These are phyloP conservation scores for Theristicus caerulescens DNA, from an alignment of 2,113 vertebrate species.

Conservation along the genomic window DNA sequence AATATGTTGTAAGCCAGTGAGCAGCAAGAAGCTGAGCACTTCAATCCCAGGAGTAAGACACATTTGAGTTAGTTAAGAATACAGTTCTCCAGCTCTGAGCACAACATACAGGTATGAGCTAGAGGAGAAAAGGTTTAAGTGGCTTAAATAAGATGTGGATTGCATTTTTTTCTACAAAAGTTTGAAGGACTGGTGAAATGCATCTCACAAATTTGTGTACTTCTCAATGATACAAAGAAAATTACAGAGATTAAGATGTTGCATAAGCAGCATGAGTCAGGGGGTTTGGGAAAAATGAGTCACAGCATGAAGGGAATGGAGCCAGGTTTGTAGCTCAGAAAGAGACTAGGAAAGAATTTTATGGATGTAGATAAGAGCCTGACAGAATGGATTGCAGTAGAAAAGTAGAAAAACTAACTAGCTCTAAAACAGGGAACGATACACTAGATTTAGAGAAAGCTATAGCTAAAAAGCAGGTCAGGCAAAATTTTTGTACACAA, in stretches of 20 bases:
- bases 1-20: not conserved
- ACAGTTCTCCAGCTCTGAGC: not conserved
- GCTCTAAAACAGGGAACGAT: not conserved
- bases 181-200: conserved; percentile 17
- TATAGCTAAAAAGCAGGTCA: conserved; percentile 47
- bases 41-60: not conserved
- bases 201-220: conserved; percentile 28
- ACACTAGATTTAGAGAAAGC: not conserved
- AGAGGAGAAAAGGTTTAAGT: not conserved
- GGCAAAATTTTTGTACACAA: conserved; percentile 53
- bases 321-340: conserved; percentile 63
- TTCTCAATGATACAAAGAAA: conserved; percentile 72
- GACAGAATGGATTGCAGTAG: not conserved
- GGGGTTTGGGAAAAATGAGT: conserved; percentile 81
- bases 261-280: conserved; percentile 81
- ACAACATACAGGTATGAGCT: not conserved
- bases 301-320: conserved; percentile 38
- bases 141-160: not conserved
- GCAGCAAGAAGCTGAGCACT: not conserved
- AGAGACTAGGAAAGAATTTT: conserved; percentile 41
- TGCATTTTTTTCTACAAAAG: not conserved
- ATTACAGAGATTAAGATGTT: conserved; percentile 76
- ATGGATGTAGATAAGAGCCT: conserved; percentile 45
- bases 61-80: not conserved
- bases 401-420: not conserved